These are phyloP conservation scores for Calycopis cecrops DNA, from an alignment of 1,140 invertebrate species.

Conservation along the genomic window DNA sequence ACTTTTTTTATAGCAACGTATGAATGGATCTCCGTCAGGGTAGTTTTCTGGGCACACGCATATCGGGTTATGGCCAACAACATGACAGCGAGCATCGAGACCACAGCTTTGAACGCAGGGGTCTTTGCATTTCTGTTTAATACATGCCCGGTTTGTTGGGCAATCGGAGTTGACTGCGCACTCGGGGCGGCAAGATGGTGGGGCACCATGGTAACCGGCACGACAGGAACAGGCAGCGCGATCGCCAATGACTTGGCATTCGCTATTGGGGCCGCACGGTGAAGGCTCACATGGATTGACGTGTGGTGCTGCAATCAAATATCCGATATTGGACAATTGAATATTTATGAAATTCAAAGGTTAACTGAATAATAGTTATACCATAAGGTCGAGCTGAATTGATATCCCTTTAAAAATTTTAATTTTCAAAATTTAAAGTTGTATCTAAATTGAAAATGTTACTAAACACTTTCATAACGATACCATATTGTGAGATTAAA, in stretches of 20 bases:
- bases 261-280: slow-evolving; percentile 88
- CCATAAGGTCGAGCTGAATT: no score
- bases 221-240: slow-evolving; percentile 87
- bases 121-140: slow-evolving; percentile 87
- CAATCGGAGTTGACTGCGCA: slow-evolving; percentile 89
- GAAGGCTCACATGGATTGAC: slow-evolving; percentile 85
- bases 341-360: slow-evolving; percentile 13
- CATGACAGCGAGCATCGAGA: slow-evolving; percentile 84
- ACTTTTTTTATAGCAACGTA: slow-evolving; percentile 83
- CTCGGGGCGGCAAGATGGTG: slow-evolving; percentile 86
- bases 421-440: no score
- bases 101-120: slow-evolving; percentile 89
- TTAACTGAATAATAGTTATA: no score
- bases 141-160: slow-evolving; percentile 81
- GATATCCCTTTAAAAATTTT: no score
- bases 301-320: slow-evolving; percentile 51
- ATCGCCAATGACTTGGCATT: slow-evolving; percentile 82
- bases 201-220: slow-evolving; percentile 83
- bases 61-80: slow-evolving; percentile 89
- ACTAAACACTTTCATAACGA: no score
- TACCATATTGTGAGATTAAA: no score
- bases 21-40: slow-evolving; percentile 87
- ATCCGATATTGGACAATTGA: no score
- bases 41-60: slow-evolving; percentile 86
- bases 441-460: no score